Percentiles rank a stretch among this genome's conserved stretches.
Evolutionary conservation across 2,113 vertebrate species (phyloP).

Genomic region (Scopus umbretta): DNA sequence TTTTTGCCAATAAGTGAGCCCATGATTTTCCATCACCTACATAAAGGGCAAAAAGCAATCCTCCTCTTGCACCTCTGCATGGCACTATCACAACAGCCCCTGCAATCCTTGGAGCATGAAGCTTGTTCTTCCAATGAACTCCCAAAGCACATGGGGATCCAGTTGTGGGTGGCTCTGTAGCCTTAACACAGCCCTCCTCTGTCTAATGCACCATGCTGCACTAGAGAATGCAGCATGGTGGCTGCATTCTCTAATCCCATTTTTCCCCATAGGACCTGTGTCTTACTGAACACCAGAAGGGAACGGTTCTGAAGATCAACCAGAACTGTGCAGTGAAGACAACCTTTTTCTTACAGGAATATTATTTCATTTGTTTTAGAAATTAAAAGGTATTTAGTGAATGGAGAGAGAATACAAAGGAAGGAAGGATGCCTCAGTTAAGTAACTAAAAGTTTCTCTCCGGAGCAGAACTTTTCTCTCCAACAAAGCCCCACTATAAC

Average conservation of each 20-base stretch:
- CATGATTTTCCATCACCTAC: background rate
- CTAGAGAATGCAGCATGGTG: too few species aligned
- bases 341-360: background rate
- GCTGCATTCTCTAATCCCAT: background rate
- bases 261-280: background rate
- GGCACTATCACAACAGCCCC: background rate
- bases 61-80: background rate
- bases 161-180: background rate
- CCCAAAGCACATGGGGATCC: background rate
- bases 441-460: background rate
- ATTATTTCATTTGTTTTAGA: background rate
- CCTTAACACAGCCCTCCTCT: background rate
- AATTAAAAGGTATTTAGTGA: background rate
- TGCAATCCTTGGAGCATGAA: background rate
- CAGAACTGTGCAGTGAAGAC: background rate
- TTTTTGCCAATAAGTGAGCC: background rate
- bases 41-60: background rate
- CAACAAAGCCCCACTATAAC: background rate
- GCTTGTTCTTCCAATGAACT: background rate
- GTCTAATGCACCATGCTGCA: too few species aligned
- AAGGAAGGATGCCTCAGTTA: background rate
- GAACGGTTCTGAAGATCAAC: background rate
- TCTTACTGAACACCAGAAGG: background rate
- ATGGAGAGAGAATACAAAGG: background rate
- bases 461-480: background rate